Percentiles rank a stretch among this genome's conserved stretches.
These are phyloP conservation scores for Bacillus rossius DNA, from an alignment of 1,140 invertebrate genomes.

Conservation along the genomic window DNA sequence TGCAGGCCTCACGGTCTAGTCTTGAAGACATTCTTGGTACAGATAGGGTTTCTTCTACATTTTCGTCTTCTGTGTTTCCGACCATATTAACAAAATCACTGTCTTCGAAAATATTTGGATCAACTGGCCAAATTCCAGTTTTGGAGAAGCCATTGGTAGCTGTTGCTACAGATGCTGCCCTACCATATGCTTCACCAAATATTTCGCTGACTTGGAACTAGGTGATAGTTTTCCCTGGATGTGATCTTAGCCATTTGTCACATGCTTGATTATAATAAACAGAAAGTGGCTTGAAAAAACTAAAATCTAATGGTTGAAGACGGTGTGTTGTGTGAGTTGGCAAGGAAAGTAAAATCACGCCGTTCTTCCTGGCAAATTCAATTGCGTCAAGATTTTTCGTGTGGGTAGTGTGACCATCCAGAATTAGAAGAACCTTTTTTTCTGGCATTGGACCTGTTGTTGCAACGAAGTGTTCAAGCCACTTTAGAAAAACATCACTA, in stretches of 20 bases:
- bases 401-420: conserved; percentile 27
- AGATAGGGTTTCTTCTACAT: too few relatives aligned
- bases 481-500: conserved; percentile 17
- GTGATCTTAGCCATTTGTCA: conserved; percentile 9
- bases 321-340: conserved; percentile 35
- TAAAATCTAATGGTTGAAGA: conserved; percentile 41
- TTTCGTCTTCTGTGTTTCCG: too few relatives aligned
- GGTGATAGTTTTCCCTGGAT: conserved; percentile 21
- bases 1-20: too few relatives aligned
- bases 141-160: too few relatives aligned
- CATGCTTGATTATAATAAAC: conserved; percentile 21
- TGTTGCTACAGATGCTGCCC: too few relatives aligned
- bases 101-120: too few relatives aligned
- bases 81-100: too few relatives aligned
- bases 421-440: conserved; percentile 16
- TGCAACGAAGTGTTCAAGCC: conserved; percentile 19
- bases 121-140: too few relatives aligned
- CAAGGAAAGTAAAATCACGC: conserved; percentile 32
- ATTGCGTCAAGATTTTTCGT: conserved; percentile 7
- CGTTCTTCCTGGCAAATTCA: conserved; percentile 27
- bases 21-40: too few relatives aligned
- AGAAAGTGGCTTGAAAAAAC: conserved; percentile 36
- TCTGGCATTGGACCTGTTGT: conserved; percentile 10
- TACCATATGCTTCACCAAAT: conserved; percentile 33
- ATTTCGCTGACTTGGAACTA: conserved; percentile 27